Conservation (phyloP, 1,140 invertebrate genomes). For the Physella acuta region DNA sequence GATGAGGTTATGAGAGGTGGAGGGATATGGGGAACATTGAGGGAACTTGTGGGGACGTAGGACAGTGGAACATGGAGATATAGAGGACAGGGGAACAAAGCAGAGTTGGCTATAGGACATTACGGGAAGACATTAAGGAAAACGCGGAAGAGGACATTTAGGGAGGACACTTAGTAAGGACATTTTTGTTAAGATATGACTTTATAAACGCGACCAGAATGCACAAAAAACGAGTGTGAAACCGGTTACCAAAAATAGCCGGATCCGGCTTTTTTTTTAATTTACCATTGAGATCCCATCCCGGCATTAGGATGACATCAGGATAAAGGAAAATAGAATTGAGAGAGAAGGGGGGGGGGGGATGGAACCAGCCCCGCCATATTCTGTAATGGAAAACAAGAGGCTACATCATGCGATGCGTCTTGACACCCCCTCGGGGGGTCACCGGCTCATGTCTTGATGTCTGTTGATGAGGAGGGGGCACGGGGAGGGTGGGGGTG, state of each 20-base stretch:
- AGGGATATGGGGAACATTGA: background rate
- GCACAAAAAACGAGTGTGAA: too few relatives aligned
- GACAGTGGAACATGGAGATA: background rate
- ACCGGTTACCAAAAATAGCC: too few relatives aligned
- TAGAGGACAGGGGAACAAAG: background rate
- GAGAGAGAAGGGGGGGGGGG: too few relatives aligned
- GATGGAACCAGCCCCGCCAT: too few relatives aligned
- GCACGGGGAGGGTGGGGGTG: background rate
- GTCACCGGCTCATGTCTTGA: background rate
- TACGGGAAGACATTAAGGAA: background rate
- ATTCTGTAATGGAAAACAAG: conserved; percentile 1
- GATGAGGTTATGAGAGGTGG: background rate
- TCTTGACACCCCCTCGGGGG: background rate
- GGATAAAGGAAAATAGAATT: too few relatives aligned
- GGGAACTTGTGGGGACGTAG: background rate
- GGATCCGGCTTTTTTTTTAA: too few relatives aligned
- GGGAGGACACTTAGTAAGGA: too few relatives aligned
- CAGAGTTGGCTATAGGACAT: background rate
- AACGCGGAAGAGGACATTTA: background rate
- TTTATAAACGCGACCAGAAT: too few relatives aligned
- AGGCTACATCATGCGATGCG: background rate
- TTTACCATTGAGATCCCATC: too few relatives aligned
- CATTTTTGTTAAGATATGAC: too few relatives aligned
- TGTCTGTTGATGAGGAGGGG: background rate
- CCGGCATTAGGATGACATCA: too few relatives aligned